A percentile compares a stretch with the other conserved stretches of the same genome.
Conservation (phyloP, 2,113 vertebrate species). For the Bubo bubo region DNA sequence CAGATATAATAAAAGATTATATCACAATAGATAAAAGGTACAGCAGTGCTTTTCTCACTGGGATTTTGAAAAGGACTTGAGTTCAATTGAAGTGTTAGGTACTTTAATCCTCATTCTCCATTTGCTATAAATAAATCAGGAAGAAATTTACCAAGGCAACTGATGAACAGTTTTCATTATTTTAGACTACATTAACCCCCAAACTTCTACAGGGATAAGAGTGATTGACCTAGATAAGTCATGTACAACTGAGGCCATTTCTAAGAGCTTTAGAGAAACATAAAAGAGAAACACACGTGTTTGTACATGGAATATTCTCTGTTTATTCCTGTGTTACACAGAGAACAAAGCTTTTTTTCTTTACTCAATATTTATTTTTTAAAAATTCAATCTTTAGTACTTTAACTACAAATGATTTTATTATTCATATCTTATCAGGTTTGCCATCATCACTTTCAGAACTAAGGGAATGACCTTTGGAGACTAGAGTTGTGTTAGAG, state of each 20-base stretch:
- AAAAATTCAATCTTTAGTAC: neutral
- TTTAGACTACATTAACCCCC: neutral
- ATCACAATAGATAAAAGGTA: constrained; percentile 3
- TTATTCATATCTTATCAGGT: neutral
- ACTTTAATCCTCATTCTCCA: neutral
- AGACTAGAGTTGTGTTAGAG: neutral
- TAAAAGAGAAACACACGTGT: neutral
- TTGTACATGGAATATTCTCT: neutral
- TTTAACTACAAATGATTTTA: neutral
- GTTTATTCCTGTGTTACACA: neutral
- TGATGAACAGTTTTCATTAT: neutral
- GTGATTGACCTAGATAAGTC: neutral
- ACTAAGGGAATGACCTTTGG: neutral
- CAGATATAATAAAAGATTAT: constrained; percentile 21
- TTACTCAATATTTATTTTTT: neutral
- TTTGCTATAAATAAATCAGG: neutral
- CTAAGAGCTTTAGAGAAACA: neutral
- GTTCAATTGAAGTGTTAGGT: neutral
- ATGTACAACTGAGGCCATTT: neutral
- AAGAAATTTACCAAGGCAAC: neutral
- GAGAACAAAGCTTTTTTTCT: neutral
- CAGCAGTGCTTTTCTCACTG: neutral
- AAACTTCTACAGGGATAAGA: neutral
- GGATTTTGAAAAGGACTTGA: constrained; percentile 7
- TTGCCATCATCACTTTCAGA: neutral